These are phyloP conservation scores for Gulo gulo DNA, from an alignment of 2,113 vertebrate genomes.

Conservation along the genomic window DNA sequence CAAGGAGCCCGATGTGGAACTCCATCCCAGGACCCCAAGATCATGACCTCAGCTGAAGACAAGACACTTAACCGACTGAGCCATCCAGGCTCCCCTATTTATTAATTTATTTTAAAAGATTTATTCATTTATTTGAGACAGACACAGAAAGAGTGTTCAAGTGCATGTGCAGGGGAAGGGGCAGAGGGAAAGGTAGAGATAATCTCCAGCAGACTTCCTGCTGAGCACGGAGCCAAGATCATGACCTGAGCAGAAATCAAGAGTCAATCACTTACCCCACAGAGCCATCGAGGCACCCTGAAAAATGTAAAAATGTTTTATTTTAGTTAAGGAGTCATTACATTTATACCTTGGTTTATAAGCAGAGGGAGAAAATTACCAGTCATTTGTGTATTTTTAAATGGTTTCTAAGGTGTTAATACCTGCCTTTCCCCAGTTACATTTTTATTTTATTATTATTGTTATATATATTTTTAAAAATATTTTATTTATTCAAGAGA, in stretches of 20 bases:
- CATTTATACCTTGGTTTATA: slow-evolving; percentile 14
- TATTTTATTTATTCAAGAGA: too few species aligned
- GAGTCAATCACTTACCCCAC: not conserved
- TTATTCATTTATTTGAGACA: not conserved
- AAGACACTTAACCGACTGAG: not conserved
- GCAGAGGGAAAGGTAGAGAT: not conserved
- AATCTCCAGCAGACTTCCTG: not conserved
- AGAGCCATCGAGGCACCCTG: not conserved
- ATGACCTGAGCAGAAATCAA: not conserved
- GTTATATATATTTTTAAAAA: not conserved
- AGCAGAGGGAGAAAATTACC: not conserved
- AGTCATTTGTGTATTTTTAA: not conserved
- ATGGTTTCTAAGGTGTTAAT: slow-evolving; percentile 41
- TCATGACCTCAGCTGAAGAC: not conserved
- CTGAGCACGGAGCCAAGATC: not conserved
- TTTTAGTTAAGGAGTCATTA: not conserved
- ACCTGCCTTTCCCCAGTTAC: not conserved
- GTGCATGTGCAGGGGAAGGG: not conserved
- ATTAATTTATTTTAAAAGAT: not conserved
- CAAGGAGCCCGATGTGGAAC: not conserved
- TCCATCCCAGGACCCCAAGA: not conserved
- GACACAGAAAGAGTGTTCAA: not conserved
- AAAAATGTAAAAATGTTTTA: not conserved
- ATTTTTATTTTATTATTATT: not conserved
- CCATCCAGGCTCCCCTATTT: not conserved